A percentile compares a stretch with the other conserved stretches of the same genome.
These are phyloP conservation scores for Rhinoptilus africanus DNA, from an alignment of 2,113 vertebrate genomes.

Conservation along the genomic window DNA sequence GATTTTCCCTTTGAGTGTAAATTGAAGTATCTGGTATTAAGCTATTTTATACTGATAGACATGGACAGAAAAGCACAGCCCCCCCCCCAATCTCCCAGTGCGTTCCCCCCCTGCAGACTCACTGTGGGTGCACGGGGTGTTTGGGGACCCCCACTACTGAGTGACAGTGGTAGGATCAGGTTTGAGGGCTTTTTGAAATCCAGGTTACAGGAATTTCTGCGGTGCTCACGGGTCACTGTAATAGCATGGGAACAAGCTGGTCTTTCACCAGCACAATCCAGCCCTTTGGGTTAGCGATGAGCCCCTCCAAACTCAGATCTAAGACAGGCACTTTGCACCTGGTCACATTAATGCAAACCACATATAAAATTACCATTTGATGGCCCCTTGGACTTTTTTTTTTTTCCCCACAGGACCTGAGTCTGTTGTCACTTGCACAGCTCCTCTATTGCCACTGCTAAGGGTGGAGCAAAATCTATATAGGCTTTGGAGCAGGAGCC, in stretches of 20 bases:
- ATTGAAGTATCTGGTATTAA: neutral
- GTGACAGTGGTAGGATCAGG: neutral
- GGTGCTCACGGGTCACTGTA: neutral
- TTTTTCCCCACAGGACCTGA: neutral
- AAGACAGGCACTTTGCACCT: neutral
- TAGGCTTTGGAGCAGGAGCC: neutral
- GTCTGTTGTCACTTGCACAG: neutral
- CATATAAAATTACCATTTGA: neutral
- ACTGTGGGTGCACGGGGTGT: neutral
- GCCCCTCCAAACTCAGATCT: neutral
- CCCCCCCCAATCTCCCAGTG: neutral
- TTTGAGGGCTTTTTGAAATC: neutral
- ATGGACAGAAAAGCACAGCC: neutral
- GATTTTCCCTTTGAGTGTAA: neutral
- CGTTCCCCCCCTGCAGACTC: neutral
- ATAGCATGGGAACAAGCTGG: neutral
- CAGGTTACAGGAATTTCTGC: neutral
- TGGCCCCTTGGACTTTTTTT: neutral
- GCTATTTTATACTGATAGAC: neutral
- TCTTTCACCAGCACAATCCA: neutral
- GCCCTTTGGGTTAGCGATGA: neutral
- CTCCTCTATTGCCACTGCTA: neutral
- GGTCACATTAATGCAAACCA: neutral
- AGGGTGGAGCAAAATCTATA: neutral
- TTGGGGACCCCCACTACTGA: neutral